Evolutionary conservation across 2,797 vertebrate species (phyloP).

Genomic region (Glyptemys insculpta): DNA sequence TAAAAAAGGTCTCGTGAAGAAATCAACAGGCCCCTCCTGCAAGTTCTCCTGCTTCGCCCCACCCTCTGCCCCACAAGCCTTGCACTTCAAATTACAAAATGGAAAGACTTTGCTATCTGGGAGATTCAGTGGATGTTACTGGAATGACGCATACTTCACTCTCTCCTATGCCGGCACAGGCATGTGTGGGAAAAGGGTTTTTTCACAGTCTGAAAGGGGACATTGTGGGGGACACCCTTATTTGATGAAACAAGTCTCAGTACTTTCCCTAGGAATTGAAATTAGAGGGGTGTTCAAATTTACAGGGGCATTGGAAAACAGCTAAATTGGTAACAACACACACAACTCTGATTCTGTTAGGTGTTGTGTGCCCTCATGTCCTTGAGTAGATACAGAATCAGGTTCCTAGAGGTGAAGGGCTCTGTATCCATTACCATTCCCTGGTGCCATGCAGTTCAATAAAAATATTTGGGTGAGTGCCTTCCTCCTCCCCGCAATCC

Average conservation of each 20-base stretch:
- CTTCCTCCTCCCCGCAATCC: background rate
- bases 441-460: background rate
- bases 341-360: background rate
- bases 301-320: too few species aligned
- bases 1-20: background rate
- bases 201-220: background rate
- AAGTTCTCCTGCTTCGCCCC: background rate
- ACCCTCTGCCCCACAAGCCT: background rate
- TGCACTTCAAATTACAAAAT: background rate
- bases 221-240: background rate
- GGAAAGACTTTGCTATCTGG: background rate
- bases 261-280: background rate
- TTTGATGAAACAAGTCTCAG: background rate
- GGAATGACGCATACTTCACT: background rate
- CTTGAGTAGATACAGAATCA: background rate
- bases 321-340: background rate
- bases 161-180: background rate
- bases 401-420: background rate
- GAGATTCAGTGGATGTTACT: slow-evolving; percentile 24
- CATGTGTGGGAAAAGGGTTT: background rate
- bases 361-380: background rate
- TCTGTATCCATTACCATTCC: background rate
- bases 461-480: background rate
- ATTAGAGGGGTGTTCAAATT: too few species aligned
- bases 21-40: background rate